A percentile compares a stretch with the other conserved stretches of the same genome.
Evolutionary conservation across 2,888 invertebrate species (phyloP).

Genomic region (Sphinx pinastri): DNA sequence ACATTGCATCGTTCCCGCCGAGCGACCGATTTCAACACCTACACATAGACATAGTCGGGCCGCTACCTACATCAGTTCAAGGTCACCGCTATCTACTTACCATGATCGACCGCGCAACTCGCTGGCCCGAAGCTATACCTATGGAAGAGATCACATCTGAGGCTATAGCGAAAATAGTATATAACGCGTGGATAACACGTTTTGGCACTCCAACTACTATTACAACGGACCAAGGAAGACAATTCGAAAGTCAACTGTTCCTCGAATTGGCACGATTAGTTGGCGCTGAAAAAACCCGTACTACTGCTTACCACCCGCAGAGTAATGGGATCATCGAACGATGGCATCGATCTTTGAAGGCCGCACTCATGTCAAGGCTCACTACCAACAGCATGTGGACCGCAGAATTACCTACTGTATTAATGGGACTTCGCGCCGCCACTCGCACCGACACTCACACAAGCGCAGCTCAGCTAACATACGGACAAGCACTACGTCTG

Average conservation of each 20-base stretch:
- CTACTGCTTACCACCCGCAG: background rate
- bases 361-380: background rate
- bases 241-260: background rate
- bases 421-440: constrained; percentile 1
- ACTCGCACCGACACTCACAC: background rate
- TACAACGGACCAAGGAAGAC: background rate
- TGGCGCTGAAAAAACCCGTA: background rate
- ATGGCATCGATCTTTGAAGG: background rate
- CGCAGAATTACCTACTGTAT: constrained; percentile 1
- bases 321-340: background rate
- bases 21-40: constrained; percentile 2
- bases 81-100: constrained; percentile 28
- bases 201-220: background rate
- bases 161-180: background rate
- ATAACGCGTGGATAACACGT: background rate
- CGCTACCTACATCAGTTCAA: constrained; percentile 10
- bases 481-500: no score
- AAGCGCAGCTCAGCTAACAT: background rate
- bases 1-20: background rate
- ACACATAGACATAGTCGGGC: constrained; percentile 8
- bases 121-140: constrained; percentile 29
- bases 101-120: constrained; percentile 27
- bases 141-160: background rate
- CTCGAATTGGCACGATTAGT: background rate
- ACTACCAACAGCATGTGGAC: background rate